Conservation (phyloP, 2,797 vertebrate genomes). For the Pitangus sulphuratus region DNA sequence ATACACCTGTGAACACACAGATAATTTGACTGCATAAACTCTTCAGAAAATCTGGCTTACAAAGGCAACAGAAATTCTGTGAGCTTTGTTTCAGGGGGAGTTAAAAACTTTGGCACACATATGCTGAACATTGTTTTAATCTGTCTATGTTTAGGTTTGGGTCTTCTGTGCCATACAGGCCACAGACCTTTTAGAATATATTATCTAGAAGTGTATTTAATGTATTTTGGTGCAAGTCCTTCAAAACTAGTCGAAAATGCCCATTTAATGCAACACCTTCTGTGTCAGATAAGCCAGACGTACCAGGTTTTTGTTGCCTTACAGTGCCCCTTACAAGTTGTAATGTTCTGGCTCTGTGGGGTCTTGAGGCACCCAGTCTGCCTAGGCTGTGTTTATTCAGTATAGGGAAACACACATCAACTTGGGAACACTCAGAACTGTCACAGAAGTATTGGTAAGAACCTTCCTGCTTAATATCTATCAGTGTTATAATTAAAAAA, state of each 20-base stretch:
- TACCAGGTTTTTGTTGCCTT: neutral
- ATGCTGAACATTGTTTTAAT: neutral
- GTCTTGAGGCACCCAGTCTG: neutral
- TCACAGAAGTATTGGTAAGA: neutral
- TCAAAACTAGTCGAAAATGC: neutral
- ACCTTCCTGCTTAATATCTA: neutral
- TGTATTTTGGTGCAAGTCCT: neutral
- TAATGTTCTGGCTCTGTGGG: neutral
- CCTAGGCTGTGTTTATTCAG: neutral
- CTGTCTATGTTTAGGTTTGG: neutral
- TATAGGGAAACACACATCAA: neutral
- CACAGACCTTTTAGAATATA: neutral
- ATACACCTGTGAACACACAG: neutral
- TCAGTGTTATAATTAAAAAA: neutral
- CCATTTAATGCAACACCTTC: neutral
- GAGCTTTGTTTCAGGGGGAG: neutral
- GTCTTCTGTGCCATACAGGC: neutral
- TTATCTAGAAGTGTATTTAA: neutral
- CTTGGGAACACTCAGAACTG: neutral
- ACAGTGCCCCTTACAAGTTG: neutral
- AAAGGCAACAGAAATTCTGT: neutral
- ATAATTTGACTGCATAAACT: neutral
- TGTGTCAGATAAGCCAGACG: neutral
- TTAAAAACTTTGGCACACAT: fast-evolving
- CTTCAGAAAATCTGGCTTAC: neutral